A percentile compares a stretch with the other conserved stretches of the same genome.
Conservation (phyloP, 2,888 invertebrate species). For the Mylabris sibirica region DNA sequence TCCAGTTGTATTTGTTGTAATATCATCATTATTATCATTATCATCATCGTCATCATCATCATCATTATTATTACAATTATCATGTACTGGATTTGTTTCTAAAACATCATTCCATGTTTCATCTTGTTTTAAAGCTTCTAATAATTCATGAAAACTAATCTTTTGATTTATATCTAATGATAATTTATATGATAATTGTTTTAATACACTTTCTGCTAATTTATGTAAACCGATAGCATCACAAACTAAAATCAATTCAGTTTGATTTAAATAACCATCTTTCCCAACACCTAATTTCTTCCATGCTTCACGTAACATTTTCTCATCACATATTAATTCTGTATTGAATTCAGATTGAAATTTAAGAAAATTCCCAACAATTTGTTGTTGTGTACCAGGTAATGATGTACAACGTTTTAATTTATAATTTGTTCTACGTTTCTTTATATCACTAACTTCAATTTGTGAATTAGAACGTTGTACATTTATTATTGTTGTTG, state of each 20-base stretch:
- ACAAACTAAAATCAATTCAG: conserved; percentile 71
- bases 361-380: conserved; percentile 50
- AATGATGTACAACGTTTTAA: conserved; percentile 67
- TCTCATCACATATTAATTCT: conserved; percentile 63
- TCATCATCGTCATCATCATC: conserved; percentile 47
- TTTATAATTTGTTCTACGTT: conserved; percentile 62
- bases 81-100: conserved; percentile 36
- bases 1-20: conserved; percentile 51
- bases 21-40: conserved; percentile 27
- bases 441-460: conserved; percentile 64
- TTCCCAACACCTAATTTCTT: conserved; percentile 68
- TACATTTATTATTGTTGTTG: conserved; percentile 52
- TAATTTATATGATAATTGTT: conserved; percentile 72
- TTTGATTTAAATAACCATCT: conserved; percentile 69
- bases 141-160: conserved; percentile 72
- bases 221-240: conserved; percentile 72
- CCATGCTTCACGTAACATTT: conserved; percentile 71
- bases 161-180: conserved; percentile 70
- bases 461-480: conserved; percentile 67
- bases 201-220: conserved; percentile 69
- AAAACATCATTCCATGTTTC: conserved; percentile 59
- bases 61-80: conserved; percentile 13
- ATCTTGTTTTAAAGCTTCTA: conserved; percentile 68
- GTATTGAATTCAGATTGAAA: conserved; percentile 41
- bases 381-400: conserved; percentile 59